phyloP scores from a whole-genome alignment of 1,140 invertebrate genomes.

The Heterodera schachtii region DNA sequence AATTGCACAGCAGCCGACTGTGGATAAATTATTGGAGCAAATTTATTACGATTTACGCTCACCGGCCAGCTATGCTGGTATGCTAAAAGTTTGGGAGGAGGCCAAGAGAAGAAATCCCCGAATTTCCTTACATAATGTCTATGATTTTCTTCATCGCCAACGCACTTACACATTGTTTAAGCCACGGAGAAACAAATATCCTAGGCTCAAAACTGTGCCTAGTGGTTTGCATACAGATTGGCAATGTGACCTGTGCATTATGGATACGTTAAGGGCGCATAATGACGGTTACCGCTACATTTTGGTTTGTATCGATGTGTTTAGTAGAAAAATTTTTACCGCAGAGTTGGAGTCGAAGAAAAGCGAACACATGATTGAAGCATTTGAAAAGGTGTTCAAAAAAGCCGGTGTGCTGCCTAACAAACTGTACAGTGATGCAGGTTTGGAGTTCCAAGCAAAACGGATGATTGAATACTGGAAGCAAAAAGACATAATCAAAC shows the following conservation, averaged over 20 bases:
- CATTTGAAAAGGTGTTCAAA: slow-evolving; percentile 2
- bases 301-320: slow-evolving; percentile 35
- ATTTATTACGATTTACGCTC: slow-evolving; percentile 35
- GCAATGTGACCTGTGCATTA: slow-evolving; percentile 40
- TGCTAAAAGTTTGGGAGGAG: slow-evolving; percentile 18
- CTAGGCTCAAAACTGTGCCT: slow-evolving; percentile 17
- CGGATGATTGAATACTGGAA: not conserved
- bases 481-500: not conserved
- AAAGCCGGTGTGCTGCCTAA: not conserved
- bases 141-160: slow-evolving; percentile 31
- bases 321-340: slow-evolving; percentile 35
- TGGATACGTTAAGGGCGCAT: slow-evolving; percentile 18
- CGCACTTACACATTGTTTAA: slow-evolving; percentile 36
- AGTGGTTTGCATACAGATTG: slow-evolving; percentile 40
- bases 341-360: slow-evolving; percentile 21
- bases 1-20: not conserved
- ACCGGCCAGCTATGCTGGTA: slow-evolving; percentile 27
- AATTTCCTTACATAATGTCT: slow-evolving; percentile 15
- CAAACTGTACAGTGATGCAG: not conserved
- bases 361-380: slow-evolving; percentile 27
- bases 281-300: slow-evolving; percentile 42
- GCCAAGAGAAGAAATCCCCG: slow-evolving; percentile 24
- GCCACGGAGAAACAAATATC: slow-evolving; percentile 9
- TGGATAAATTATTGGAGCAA: slow-evolving; percentile 13
- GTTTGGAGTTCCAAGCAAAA: not conserved